phyloP scores from a whole-genome alignment of 1,140 invertebrate genomes.

The Hermetia illucens region DNA sequence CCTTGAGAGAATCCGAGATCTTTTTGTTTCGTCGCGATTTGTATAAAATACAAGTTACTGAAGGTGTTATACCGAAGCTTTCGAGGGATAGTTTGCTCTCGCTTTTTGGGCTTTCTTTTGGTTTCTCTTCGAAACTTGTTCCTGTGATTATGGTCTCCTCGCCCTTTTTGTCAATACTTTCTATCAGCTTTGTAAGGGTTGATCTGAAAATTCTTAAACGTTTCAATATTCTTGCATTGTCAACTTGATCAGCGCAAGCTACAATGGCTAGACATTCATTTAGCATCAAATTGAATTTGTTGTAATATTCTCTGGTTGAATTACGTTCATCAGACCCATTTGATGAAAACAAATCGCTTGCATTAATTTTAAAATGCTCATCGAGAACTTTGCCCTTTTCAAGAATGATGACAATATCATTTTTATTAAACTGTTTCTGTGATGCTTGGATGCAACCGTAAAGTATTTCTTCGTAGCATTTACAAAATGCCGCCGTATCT shows the following conservation, averaged over 20 bases:
- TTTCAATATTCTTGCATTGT: slow-evolving; percentile 18
- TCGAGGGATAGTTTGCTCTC: slow-evolving; percentile 4
- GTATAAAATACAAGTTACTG: slow-evolving; percentile 19
- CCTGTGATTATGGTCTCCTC: neutral
- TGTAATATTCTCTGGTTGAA: slow-evolving; percentile 15
- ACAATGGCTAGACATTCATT: slow-evolving; percentile 24
- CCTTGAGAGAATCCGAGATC: slow-evolving; percentile 2
- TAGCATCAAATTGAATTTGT: slow-evolving; percentile 17
- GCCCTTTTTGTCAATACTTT: slow-evolving; percentile 2
- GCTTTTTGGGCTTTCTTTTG: neutral
- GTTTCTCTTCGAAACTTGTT: too few relatives aligned
- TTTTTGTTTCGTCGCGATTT: neutral
- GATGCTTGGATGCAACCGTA: too few relatives aligned
- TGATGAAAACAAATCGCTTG: slow-evolving; percentile 9
- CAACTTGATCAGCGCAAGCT: slow-evolving; percentile 21
- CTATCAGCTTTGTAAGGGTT: slow-evolving; percentile 16
- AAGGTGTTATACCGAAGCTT: slow-evolving; percentile 9
- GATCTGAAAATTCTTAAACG: slow-evolving; percentile 24
- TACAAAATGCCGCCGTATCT: slow-evolving; percentile 16
- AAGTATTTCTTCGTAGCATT: slow-evolving; percentile 18
- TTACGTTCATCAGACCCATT: slow-evolving; percentile 7
- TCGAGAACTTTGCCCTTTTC: slow-evolving; percentile 17
- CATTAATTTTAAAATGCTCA: slow-evolving; percentile 17
- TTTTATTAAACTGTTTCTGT: too few relatives aligned
- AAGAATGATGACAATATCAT: too few relatives aligned